Evolutionary conservation across 2,888 invertebrate genomes (phyloP).

Genomic region (Lordiphosa andalusiaca): DNA sequence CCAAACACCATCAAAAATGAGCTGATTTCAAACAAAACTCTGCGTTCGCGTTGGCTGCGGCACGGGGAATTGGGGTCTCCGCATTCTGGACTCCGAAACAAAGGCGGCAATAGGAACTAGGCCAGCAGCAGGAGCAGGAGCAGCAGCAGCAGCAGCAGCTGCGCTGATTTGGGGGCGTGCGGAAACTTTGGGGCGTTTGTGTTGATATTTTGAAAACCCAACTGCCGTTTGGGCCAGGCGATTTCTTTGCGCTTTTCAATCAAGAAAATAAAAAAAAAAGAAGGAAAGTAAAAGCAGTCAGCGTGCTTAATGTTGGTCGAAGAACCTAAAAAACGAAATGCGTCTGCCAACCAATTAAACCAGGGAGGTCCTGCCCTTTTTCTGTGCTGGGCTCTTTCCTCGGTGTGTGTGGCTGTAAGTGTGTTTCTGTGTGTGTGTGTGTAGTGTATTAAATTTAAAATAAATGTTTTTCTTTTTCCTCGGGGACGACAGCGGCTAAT

Average conservation of each 20-base stretch:
- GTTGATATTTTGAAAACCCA: conserved; percentile 49
- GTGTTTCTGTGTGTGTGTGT: conserved; percentile 29
- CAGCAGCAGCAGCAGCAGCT: conserved; percentile 65
- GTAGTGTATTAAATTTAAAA: conserved; percentile 66
- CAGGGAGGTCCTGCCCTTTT: conserved; percentile 26
- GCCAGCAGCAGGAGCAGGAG: conserved; percentile 63
- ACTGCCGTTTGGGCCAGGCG: conserved; percentile 26
- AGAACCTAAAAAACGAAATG: conserved; percentile 25
- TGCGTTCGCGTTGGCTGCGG: conserved; percentile 37
- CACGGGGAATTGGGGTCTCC: conserved; percentile 45
- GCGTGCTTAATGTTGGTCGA: conserved; percentile 28
- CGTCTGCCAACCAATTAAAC: conserved; percentile 54
- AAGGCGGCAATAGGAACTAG: conserved; percentile 63
- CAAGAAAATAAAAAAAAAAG: conserved; percentile 23
- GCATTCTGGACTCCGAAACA: conserved; percentile 45
- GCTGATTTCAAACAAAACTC: conserved; percentile 66
- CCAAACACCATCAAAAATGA: conserved; percentile 44
- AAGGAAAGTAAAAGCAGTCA: conserved; percentile 6
- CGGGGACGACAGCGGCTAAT: conserved; percentile 45
- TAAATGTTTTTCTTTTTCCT: conserved; percentile 58
- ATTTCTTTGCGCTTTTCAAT: conserved; percentile 67
- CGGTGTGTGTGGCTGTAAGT: conserved; percentile 20
- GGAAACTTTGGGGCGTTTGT: conserved; percentile 32
- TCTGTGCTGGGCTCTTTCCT: neutral
- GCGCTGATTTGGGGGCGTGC: conserved; percentile 43